phyloP scores from a whole-genome alignment of 2,888 invertebrate species.

The Cosmia trapezina region DNA sequence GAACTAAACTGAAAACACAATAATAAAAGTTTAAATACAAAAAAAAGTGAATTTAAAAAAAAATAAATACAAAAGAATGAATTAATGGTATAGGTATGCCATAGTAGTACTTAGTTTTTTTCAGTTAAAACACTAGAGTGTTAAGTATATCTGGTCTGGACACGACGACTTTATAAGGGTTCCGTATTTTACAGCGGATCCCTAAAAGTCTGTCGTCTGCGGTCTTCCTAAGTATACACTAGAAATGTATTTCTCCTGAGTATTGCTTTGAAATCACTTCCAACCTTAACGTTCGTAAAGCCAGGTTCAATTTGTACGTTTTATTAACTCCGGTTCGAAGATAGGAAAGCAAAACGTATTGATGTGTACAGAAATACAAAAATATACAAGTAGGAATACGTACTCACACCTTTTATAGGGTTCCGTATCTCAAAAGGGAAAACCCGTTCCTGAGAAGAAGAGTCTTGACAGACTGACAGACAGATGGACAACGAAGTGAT shows the following conservation, averaged over 20 bases:
- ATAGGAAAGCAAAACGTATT: conserved; percentile 7
- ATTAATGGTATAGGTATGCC: too few species aligned
- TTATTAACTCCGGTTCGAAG: conserved; percentile 17
- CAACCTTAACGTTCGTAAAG: conserved; percentile 19
- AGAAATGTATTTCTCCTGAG: conserved; percentile 46
- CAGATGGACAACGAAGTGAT: too few species aligned
- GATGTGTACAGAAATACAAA: not conserved
- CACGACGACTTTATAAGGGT: not conserved
- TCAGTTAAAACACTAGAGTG: not conserved
- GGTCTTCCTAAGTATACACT: conserved; percentile 18
- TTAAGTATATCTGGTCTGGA: not conserved
- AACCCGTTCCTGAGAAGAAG: too few species aligned
- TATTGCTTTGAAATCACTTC: conserved; percentile 51
- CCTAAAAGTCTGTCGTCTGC: conserved; percentile 16
- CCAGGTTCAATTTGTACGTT: conserved; percentile 15
- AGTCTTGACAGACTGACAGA: too few species aligned
- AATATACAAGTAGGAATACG: not conserved
- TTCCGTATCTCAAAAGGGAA: too few species aligned
- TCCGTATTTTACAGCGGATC: not conserved
- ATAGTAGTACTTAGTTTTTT: not conserved
- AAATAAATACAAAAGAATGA: too few species aligned
- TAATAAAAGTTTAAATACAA: too few species aligned
- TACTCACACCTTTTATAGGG: not conserved
- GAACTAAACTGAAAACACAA: too few species aligned
- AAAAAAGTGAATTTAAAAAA: too few species aligned